Evolutionary conservation across 2,888 invertebrate species (phyloP).

Genomic region (Hermodice carunculata): DNA sequence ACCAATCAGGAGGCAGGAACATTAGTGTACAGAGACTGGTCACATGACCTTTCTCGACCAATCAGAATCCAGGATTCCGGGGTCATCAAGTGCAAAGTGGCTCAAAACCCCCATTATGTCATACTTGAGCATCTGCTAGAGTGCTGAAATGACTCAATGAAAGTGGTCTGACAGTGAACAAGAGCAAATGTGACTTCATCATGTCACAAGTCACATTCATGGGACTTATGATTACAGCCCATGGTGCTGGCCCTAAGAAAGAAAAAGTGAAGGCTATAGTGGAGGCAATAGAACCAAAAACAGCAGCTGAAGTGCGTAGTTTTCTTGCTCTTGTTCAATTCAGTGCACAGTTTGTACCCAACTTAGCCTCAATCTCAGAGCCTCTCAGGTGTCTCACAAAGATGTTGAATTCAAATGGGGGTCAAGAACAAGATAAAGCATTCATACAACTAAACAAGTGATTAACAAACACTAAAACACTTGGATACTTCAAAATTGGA

Average conservation of each 20-base stretch:
- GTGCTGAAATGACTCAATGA: conserved; percentile 23
- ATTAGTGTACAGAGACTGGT: too few species aligned
- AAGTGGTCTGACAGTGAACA: conserved; percentile 7
- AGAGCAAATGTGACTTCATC: background rate
- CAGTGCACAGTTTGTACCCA: background rate
- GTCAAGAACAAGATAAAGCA: background rate
- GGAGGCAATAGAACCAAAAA: conserved; percentile 44
- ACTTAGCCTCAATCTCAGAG: conserved; percentile 5
- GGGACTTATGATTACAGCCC: conserved; percentile 19
- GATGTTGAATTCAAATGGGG: conserved; percentile 8
- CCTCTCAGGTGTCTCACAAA: conserved; percentile 7
- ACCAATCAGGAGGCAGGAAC: too few species aligned
- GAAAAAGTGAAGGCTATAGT: conserved; percentile 17
- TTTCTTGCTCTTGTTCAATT: conserved; percentile 44
- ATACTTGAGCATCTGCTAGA: conserved; percentile 3
- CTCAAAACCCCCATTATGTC: too few species aligned
- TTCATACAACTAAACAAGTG: conserved; percentile 10
- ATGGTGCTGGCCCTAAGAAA: background rate
- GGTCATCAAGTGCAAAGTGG: too few species aligned
- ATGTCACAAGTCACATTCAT: conserved; percentile 1
- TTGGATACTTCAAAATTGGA: background rate
- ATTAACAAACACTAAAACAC: background rate
- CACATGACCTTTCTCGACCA: too few species aligned
- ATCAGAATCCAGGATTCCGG: too few species aligned
- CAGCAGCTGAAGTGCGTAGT: conserved; percentile 43